These are phyloP conservation scores for Pseudochromis fuscus DNA, from an alignment of 2,797 vertebrate species.

Conservation along the genomic window DNA sequence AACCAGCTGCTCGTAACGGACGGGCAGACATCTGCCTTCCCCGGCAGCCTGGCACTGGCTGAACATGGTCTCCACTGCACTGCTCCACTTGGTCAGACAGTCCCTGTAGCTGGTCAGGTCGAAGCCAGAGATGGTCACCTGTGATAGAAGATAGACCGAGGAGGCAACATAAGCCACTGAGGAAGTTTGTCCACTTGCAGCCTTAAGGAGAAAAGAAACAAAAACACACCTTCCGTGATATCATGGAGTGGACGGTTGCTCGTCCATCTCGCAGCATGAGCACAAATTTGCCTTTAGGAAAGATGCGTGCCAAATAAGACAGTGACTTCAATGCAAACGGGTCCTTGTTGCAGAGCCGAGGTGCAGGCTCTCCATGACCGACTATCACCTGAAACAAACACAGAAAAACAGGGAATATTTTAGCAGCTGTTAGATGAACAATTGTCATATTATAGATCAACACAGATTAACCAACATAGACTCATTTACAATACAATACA, in stretches of 20 bases:
- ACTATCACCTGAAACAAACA: slow-evolving; percentile 75
- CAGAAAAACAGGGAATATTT: not conserved
- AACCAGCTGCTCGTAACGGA: slow-evolving; percentile 93
- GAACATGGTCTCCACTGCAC: slow-evolving; percentile 94
- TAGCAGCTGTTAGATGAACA: not conserved
- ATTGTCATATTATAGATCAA: no score
- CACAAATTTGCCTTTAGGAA: slow-evolving; percentile 94
- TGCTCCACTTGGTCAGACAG: slow-evolving; percentile 96
- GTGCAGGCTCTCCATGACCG: slow-evolving; percentile 92
- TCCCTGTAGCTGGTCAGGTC: slow-evolving; percentile 95
- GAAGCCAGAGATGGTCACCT: slow-evolving; percentile 94
- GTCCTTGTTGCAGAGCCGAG: slow-evolving; percentile 95
- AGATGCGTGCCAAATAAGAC: slow-evolving; percentile 91
- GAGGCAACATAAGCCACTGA: slow-evolving; percentile 2
- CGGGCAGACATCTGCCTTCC: slow-evolving; percentile 86
- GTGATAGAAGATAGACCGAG: not conserved
- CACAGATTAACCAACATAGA: no score
- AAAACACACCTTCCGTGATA: slow-evolving; percentile 89
- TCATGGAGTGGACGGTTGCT: slow-evolving; percentile 95
- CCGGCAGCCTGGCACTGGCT: slow-evolving; percentile 92
- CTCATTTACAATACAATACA: no score
- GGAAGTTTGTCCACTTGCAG: not conserved
- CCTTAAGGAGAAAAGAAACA: no score
- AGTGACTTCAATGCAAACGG: slow-evolving; percentile 95
- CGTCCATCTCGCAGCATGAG: slow-evolving; percentile 94